These are phyloP conservation scores for Drymonia ruficornis DNA, from an alignment of 2,888 invertebrate species.

Conservation along the genomic window DNA sequence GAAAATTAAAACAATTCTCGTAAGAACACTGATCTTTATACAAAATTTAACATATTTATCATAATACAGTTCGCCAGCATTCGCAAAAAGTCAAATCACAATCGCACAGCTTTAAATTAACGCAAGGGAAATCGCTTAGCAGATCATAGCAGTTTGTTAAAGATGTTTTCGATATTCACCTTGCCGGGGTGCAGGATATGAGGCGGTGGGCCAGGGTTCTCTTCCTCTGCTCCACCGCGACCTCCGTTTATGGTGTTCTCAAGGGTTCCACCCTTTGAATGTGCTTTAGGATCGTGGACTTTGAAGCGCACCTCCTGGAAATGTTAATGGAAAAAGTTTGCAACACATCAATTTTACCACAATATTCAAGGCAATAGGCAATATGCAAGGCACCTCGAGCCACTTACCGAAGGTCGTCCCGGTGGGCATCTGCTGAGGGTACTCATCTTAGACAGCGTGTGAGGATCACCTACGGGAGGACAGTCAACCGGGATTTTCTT, in stretches of 20 bases:
- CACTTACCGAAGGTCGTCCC: conserved; percentile 80
- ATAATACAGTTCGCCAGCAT: neutral
- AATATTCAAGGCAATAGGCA: no score
- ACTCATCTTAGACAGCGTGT: conserved; percentile 89
- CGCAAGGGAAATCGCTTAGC: conserved; percentile 21
- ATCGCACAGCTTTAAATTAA: conserved; percentile 16
- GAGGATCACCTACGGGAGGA: conserved; percentile 88
- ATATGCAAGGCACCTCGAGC: conserved; percentile 37
- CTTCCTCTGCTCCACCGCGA: conserved; percentile 86
- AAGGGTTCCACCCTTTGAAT: conserved; percentile 95
- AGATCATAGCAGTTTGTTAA: neutral
- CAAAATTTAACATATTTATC: neutral
- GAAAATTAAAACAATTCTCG: conserved; percentile 29
- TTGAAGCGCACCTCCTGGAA: conserved; percentile 97
- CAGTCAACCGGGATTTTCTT: conserved; percentile 94
- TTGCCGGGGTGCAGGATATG: conserved; percentile 95
- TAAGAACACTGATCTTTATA: neutral
- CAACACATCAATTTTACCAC: conserved; percentile 2
- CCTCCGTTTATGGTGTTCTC: conserved; percentile 96
- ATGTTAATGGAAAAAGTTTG: conserved; percentile 17
- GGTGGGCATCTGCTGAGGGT: conserved; percentile 87
- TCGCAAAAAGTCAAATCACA: conserved; percentile 4
- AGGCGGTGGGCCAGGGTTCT: conserved; percentile 87
- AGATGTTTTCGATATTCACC: conserved; percentile 62
- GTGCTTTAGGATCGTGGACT: conserved; percentile 96